A percentile compares a stretch with the other conserved stretches of the same genome.
phyloP scores from a whole-genome alignment of 2,113 vertebrate genomes.

The Crotophaga sulcirostris region DNA sequence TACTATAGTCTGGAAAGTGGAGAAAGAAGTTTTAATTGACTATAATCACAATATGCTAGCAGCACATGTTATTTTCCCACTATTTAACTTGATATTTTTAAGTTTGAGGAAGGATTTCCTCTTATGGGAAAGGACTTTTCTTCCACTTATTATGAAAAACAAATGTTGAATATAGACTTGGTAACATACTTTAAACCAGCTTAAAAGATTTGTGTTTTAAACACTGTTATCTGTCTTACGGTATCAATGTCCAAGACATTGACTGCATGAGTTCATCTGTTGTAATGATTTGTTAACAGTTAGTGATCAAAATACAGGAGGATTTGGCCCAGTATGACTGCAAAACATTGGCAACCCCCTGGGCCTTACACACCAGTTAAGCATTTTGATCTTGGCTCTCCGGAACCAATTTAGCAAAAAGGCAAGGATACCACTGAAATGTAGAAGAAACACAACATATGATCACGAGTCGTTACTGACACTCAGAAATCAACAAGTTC shows the following conservation, averaged over 20 bases:
- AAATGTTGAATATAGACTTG: not conserved
- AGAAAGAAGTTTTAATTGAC: conserved; percentile 47
- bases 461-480: not conserved
- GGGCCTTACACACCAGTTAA: not conserved
- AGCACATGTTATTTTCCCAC: conserved; percentile 38
- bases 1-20: conserved; percentile 54
- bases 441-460: not conserved
- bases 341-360: not conserved
- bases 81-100: conserved; percentile 43
- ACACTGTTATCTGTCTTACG: not conserved
- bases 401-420: not conserved
- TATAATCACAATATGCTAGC: conserved; percentile 52
- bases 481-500: not conserved
- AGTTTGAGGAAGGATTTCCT: conserved; percentile 26
- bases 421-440: not conserved
- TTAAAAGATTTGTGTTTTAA: not conserved
- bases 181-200: not conserved
- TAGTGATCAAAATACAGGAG: not conserved
- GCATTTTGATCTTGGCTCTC: not conserved
- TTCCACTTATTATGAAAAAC: not conserved
- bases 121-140: not conserved
- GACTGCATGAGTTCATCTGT: not conserved
- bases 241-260: not conserved
- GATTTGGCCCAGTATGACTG: not conserved
- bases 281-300: not conserved